Evolutionary conservation across 2,888 invertebrate species (phyloP), one percentile per base, ranked within the genome.

Genomic region (Empis livida): DNA sequence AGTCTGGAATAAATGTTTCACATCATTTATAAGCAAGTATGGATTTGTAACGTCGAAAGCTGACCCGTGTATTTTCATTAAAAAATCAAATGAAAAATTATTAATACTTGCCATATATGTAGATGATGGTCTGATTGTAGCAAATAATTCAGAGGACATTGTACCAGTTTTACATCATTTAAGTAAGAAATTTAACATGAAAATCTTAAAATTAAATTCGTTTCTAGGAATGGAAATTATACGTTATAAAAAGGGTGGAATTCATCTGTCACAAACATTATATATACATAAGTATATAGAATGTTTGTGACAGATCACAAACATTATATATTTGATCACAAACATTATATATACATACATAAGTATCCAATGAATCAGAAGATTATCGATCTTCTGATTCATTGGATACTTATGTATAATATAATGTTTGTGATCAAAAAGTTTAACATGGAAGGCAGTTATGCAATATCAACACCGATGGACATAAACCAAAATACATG

Each of bases 41-140:
- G 49, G 48, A 20, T 50, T 55, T 15, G 42, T 45, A 17, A 39
- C 52, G 38, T 51, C 46, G 32, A 38, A 51, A 17, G 46, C 48
- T 23, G 57, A 59, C 44, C 47, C 51, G 11, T 56, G 57, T 43
- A 42, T 57, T 15, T 56, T 48, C 43, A 38, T 47, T 16, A 38
- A 43, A 11, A 37, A 45, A n/a, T 49, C 37, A 11, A 46, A 47
- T 11, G 41, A 47, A 16, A 31, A 47, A 20, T 49, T 41, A 40
- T 13, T 51, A 13, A 44, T 55, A 6, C 10, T 55, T 1, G 52
- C 50, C 11, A 46, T 55, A 10, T 56, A 52, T 46, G 54, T 57
- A 13, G 56, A 55, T 40, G 52, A 54, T 35, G 35, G 32, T 3
- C 4, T 32, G 13, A 32, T 32, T 32, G 10, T 32, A 32, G 32